phyloP scores from a whole-genome alignment of 2,113 vertebrate genomes.

The Planiliza haematocheilus region DNA sequence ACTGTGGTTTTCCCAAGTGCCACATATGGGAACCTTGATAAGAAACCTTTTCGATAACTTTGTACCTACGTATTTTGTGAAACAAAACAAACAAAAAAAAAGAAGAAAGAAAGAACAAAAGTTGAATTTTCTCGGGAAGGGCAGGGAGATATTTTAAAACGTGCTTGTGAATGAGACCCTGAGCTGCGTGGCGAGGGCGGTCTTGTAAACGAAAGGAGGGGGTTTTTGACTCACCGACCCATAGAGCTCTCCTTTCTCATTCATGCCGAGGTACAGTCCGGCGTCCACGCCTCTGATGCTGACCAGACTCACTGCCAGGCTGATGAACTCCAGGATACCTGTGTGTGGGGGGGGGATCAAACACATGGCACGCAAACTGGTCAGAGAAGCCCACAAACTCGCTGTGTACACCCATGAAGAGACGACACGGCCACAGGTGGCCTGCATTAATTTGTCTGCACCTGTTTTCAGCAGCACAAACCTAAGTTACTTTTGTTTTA shows the following conservation, averaged over 20 bases:
- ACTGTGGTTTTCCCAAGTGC: slow-evolving; percentile 64
- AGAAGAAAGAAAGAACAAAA: neutral
- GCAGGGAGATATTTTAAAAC: neutral
- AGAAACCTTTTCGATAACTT: slow-evolving; percentile 25
- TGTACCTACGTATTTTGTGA: neutral
- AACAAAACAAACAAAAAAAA: too few relatives aligned
- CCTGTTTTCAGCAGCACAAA: too few relatives aligned
- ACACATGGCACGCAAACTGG: slow-evolving; percentile 41
- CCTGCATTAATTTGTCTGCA: neutral
- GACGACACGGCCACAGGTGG: slow-evolving; percentile 13
- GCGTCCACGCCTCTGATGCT: slow-evolving; percentile 98
- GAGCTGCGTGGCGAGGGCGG: slow-evolving; percentile 6
- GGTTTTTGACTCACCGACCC: slow-evolving; percentile 93
- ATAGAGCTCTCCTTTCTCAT: slow-evolving; percentile 97
- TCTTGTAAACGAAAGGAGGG: slow-evolving; percentile 29
- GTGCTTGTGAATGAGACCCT: slow-evolving; percentile 40
- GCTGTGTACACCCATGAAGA: neutral
- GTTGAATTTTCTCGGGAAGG: neutral
- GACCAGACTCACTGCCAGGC: slow-evolving; percentile 98
- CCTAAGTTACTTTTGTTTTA: neutral
- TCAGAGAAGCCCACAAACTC: slow-evolving; percentile 41
- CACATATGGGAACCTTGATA: slow-evolving; percentile 60
- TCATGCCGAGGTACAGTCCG: slow-evolving; percentile 98
- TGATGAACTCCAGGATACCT: slow-evolving; percentile 99
- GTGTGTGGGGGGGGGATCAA: too few relatives aligned